These are phyloP conservation scores for Lutraria lutraria DNA, from an alignment of 2,888 invertebrate genomes.

Conservation along the genomic window DNA sequence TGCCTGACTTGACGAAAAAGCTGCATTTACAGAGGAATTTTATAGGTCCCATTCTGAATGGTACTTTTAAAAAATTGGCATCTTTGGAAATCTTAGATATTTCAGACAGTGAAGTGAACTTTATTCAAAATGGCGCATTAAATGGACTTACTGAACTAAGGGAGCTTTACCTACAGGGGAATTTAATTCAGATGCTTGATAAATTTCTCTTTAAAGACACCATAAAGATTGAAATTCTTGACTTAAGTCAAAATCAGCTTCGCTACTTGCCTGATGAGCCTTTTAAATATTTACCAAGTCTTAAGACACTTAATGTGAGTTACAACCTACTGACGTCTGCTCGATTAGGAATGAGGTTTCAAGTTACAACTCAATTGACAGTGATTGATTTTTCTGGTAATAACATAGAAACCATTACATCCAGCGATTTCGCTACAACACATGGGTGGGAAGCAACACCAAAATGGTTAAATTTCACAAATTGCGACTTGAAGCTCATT, in stretches of 20 bases:
- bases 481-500: slow-evolving; percentile 75
- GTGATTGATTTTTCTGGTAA: slow-evolving; percentile 79
- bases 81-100: slow-evolving; percentile 69
- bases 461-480: slow-evolving; percentile 77
- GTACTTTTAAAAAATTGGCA: slow-evolving; percentile 64
- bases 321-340: slow-evolving; percentile 74
- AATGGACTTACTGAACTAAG: slow-evolving; percentile 64
- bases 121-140: slow-evolving; percentile 67
- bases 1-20: slow-evolving; percentile 60
- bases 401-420: slow-evolving; percentile 68
- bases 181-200: slow-evolving; percentile 72
- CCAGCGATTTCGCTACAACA: slow-evolving; percentile 74
- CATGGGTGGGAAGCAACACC: slow-evolving; percentile 74
- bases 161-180: slow-evolving; percentile 68
- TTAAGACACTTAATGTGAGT: slow-evolving; percentile 78
- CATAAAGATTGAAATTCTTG: slow-evolving; percentile 73
- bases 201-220: slow-evolving; percentile 73
- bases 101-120: slow-evolving; percentile 66
- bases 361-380: slow-evolving; percentile 74
- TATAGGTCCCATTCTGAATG: slow-evolving; percentile 69
- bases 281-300: slow-evolving; percentile 72
- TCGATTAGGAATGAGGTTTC: slow-evolving; percentile 75
- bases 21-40: slow-evolving; percentile 68
- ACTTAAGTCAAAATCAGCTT: slow-evolving; percentile 78
- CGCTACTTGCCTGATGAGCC: slow-evolving; percentile 72